Percentiles rank a stretch among this genome's conserved stretches.
These are phyloP conservation scores for Xestoiulus laeticollis DNA, from an alignment of 2,888 invertebrate genomes.

Conservation along the genomic window DNA sequence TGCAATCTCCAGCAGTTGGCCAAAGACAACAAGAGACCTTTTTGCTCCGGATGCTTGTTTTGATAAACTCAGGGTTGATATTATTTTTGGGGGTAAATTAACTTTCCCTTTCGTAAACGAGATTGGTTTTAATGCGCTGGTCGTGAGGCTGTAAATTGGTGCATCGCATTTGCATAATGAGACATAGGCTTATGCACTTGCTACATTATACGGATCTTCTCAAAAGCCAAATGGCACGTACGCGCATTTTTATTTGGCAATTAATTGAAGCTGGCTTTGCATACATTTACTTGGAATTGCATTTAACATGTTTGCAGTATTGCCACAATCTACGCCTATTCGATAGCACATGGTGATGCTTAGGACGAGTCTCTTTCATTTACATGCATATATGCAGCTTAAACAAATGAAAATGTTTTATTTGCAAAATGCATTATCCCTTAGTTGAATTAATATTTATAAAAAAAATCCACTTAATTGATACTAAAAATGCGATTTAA, in stretches of 20 bases:
- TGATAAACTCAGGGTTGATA: neutral
- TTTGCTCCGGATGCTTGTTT: neutral
- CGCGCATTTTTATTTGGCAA: neutral
- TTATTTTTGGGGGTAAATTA: neutral
- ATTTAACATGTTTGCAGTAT: neutral
- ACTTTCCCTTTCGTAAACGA: neutral
- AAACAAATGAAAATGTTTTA: too few relatives aligned
- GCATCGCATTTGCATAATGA: conserved; percentile 9
- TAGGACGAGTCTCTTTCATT: too few relatives aligned
- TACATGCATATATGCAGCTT: too few relatives aligned
- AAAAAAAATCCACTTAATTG: too few relatives aligned
- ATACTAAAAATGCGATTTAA: too few relatives aligned
- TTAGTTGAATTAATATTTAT: too few relatives aligned
- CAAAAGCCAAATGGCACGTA: neutral
- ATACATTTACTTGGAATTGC: neutral
- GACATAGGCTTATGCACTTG: neutral
- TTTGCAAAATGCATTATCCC: too few relatives aligned
- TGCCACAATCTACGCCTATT: too few relatives aligned
- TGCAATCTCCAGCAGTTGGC: neutral
- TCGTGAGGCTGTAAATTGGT: neutral
- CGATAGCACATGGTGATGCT: too few relatives aligned
- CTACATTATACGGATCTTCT: neutral
- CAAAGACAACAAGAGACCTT: neutral
- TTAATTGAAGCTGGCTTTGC: neutral
- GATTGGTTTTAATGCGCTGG: neutral